A percentile compares a stretch with the other conserved stretches of the same genome.
Evolutionary conservation across 2,888 invertebrate species (phyloP).

Genomic region (Linyphia triangularis): DNA sequence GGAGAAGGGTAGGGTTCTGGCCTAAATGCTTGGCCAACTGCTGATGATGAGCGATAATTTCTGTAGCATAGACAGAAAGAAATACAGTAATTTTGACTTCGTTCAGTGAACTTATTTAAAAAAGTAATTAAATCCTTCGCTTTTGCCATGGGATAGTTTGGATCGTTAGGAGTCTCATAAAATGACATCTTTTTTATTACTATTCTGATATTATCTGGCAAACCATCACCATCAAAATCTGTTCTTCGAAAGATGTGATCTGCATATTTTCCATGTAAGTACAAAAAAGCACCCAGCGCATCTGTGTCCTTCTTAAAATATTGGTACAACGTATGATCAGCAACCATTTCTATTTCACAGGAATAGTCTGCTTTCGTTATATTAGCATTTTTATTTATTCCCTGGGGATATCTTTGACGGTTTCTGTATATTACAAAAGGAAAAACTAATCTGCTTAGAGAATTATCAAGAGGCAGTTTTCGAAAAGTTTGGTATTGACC

Average conservation of each 20-base stretch:
- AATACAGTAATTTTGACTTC: slow-evolving; percentile 59
- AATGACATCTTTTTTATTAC: slow-evolving; percentile 32
- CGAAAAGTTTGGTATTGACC: background rate
- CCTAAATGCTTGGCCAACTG: slow-evolving; percentile 64
- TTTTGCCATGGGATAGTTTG: slow-evolving; percentile 40
- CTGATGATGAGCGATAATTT: background rate
- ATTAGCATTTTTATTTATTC: slow-evolving; percentile 19
- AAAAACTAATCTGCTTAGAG: background rate
- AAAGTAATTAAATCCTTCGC: background rate
- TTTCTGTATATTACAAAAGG: background rate
- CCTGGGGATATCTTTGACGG: background rate
- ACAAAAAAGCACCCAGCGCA: slow-evolving; percentile 76
- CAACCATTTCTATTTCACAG: slow-evolving; percentile 78
- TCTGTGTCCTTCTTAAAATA: slow-evolving; percentile 53
- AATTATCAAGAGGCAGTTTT: background rate
- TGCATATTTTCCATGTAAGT: slow-evolving; percentile 77
- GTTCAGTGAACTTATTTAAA: slow-evolving; percentile 16
- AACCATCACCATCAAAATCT: slow-evolving; percentile 79
- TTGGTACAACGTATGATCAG: slow-evolving; percentile 78
- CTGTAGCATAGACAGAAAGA: slow-evolving; percentile 47
- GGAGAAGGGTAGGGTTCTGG: background rate
- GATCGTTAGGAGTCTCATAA: slow-evolving; percentile 39
- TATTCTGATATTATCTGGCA: slow-evolving; percentile 79
- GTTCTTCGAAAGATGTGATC: slow-evolving; percentile 78
- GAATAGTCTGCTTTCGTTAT: slow-evolving; percentile 8